Conservation (phyloP, 1,140 invertebrate species). For the Delia radicum region DNA sequence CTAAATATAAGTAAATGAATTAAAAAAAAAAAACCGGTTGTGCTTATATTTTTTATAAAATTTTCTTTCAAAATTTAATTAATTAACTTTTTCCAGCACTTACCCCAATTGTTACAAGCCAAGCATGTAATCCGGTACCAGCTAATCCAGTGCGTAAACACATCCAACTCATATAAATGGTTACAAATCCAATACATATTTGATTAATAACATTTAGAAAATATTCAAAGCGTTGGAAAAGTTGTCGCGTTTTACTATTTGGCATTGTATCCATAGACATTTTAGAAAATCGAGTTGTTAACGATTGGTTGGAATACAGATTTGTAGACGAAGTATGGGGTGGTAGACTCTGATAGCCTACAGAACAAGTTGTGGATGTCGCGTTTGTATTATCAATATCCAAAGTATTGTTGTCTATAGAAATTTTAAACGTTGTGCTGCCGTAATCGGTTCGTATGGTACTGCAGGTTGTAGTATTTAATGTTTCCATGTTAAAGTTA, state of each 20-base stretch:
- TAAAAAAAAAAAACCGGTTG: background rate
- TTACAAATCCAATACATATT: constrained; percentile 50
- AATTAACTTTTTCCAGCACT: constrained; percentile 5
- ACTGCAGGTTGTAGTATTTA: constrained; percentile 9
- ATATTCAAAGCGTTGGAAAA: constrained; percentile 16
- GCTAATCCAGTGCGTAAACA: constrained; percentile 39
- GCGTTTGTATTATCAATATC: background rate
- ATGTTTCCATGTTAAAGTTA: background rate
- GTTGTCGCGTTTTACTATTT: constrained; percentile 3
- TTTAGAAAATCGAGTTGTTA: background rate
- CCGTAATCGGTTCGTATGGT: constrained; percentile 23
- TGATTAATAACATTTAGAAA: constrained; percentile 48
- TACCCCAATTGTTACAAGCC: constrained; percentile 52
- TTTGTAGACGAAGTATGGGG: background rate
- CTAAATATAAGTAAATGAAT: background rate
- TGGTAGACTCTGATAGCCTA: constrained; percentile 20
- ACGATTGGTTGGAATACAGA: background rate
- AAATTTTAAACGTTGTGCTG: constrained; percentile 16
- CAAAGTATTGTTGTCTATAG: background rate
- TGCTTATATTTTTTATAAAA: no score
- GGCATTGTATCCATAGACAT: constrained; percentile 18
- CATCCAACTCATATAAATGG: constrained; percentile 49
- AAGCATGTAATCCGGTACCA: constrained; percentile 42
- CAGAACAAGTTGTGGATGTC: background rate
- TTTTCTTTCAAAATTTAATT: no score